Percentiles rank a stretch among this genome's conserved stretches.
Conservation (phyloP, 2,113 vertebrate species). For the Chaetodon trifascialis region DNA sequence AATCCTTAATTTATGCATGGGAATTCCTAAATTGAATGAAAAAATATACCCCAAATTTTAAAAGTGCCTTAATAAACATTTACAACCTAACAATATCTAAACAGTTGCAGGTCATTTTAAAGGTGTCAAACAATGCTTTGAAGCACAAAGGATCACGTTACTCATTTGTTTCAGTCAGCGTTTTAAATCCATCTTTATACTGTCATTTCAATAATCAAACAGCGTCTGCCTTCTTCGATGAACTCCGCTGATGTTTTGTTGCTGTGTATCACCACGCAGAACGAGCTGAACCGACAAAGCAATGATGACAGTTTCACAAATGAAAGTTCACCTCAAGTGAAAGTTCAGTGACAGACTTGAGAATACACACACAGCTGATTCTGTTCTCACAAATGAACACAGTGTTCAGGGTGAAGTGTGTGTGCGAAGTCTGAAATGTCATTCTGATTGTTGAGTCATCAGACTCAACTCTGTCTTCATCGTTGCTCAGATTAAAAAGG, state of each 20-base stretch:
- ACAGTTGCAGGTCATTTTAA: too few relatives aligned
- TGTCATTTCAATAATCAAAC: background rate
- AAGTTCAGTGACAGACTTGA: constrained; percentile 7
- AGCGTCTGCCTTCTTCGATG: background rate
- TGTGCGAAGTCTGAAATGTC: background rate
- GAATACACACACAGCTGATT: background rate
- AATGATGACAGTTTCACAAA: background rate
- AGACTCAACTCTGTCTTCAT: background rate
- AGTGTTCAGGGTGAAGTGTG: background rate
- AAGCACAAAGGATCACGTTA: background rate
- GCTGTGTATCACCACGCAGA: background rate
- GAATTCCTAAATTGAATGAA: background rate
- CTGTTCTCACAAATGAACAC: background rate
- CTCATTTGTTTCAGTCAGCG: background rate
- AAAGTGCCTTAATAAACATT: background rate
- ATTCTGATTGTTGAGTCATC: background rate
- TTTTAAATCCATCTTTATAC: too few relatives aligned
- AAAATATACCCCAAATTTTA: background rate
- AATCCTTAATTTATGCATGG: background rate
- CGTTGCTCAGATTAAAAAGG: background rate
- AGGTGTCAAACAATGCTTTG: background rate
- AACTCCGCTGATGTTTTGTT: background rate
- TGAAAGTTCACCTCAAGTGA: constrained; percentile 5
- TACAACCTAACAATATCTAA: background rate
- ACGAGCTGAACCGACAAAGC: background rate